Evolutionary conservation across 1,140 invertebrate genomes (phyloP).

Genomic region (Cotesia glomerata): DNA sequence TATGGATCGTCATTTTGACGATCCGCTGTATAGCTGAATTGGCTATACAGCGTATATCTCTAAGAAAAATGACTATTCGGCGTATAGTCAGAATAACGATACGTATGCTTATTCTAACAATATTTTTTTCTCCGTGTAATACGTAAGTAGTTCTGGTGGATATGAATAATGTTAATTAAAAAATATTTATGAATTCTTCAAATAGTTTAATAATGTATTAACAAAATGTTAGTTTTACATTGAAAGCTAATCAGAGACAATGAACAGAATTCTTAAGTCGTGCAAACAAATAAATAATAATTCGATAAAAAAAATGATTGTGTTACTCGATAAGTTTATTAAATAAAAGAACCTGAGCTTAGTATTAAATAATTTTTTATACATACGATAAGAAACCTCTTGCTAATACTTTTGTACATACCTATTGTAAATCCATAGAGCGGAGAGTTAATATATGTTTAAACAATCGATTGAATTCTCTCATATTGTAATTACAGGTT

Average conservation of each 20-base stretch:
- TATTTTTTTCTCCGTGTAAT: too few relatives aligned
- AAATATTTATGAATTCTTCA: too few relatives aligned
- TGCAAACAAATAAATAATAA: constrained; percentile 16
- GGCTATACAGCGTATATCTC: too few relatives aligned
- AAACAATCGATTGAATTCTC: constrained; percentile 26
- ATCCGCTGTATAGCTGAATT: too few relatives aligned
- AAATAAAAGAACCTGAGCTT: constrained; percentile 15
- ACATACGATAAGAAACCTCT: constrained; percentile 4
- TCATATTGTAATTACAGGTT: constrained; percentile 21
- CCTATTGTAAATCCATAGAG: constrained; percentile 16
- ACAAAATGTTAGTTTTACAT: not conserved
- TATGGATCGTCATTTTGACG: too few relatives aligned
- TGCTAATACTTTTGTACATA: not conserved
- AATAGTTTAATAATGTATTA: too few relatives aligned
- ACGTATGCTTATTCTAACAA: too few relatives aligned
- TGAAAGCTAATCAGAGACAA: constrained; percentile 20
- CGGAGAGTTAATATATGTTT: constrained; percentile 8
- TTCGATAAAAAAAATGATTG: constrained; percentile 12
- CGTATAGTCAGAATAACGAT: too few relatives aligned
- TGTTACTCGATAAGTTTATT: constrained; percentile 16
- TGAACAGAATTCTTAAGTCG: constrained; percentile 19
- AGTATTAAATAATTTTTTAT: constrained; percentile 2
- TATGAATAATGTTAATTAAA: too few relatives aligned
- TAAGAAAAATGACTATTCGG: too few relatives aligned
- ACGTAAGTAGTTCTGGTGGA: too few relatives aligned